Evolutionary conservation across 1,140 invertebrate species (phyloP), one percentile per base, ranked within the genome.

Genomic region (Spodoptera litura): DNA sequence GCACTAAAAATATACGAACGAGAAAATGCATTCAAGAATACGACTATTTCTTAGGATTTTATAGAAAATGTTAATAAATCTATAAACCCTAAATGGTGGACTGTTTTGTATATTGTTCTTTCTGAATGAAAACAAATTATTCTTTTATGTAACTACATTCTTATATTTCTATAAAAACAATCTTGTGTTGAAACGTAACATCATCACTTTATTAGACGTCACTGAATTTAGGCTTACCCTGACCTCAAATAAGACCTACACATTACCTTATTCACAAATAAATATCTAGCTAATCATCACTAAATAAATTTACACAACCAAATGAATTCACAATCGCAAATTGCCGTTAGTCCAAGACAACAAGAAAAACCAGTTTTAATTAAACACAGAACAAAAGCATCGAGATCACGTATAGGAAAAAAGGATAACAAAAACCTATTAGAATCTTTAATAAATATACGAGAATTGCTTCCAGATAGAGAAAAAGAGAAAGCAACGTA

Each of bases 391-490:
- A 58, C 31, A 56, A 61, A 77, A 53, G 52, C 62, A 58, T 56
- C 27, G 11, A 31, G n/a, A 56, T 49, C 62, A 77, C 74, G 73
- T 75, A 64, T 75, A 75, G 49, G 58, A 74, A 74, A 78, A 74
- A 75, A 15, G 66, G 68, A 53, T 71, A 52, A 25, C 78, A 49
- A 68, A 74, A 66, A 55, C 31, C 64, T 61, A 80, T 80, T 76
- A 80, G 73, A 72, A 78, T 64, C 12, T 55, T 76, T 80, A 81
- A 78, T 81, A 76, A 78, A 77, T 78, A 78, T 64, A 68, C 58
- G 55, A 66, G 51, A 62, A 77, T 4, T 61, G 35, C 52, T 56
- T 59, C 51, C 76, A 78, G 20, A 78, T 80, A 79, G 81, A 83
- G 76, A 74, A 79, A 80, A 85, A 80, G 75, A 82, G 80, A 80